Conservation (phyloP, 2,113 vertebrate species). For the Tonatia bakeri region DNA sequence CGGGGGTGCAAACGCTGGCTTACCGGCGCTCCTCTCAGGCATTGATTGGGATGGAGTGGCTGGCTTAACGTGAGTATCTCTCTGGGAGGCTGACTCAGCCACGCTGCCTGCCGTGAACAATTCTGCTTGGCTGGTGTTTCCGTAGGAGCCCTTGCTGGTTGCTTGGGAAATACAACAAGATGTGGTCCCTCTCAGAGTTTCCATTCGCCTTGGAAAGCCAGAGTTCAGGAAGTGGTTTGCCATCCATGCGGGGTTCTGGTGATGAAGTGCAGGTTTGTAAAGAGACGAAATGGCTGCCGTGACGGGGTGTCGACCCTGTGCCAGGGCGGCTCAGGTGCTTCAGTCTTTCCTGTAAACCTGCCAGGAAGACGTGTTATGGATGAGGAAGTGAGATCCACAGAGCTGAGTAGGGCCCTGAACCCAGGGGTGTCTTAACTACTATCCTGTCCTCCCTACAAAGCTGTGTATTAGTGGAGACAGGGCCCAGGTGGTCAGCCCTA, state of each 20-base stretch:
- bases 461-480: background rate
- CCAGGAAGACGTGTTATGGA: background rate
- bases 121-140: background rate
- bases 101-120: background rate
- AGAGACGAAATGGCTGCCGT: background rate
- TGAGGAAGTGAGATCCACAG: background rate
- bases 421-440: background rate
- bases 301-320: background rate
- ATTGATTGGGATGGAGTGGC: background rate
- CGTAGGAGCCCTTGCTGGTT: background rate
- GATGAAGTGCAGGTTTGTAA: background rate
- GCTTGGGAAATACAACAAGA: constrained; percentile 40
- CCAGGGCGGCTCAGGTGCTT: background rate
- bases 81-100: background rate
- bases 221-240: background rate
- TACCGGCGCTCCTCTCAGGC: background rate
- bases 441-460: background rate
- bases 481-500: background rate
- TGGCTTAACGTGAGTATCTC: background rate
- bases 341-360: background rate
- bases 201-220: background rate
- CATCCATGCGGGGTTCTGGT: background rate
- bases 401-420: background rate
- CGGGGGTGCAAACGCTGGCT: background rate
- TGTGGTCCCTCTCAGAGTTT: constrained; percentile 42